A percentile compares a stretch with the other conserved stretches of the same genome.
phyloP scores from a whole-genome alignment of 2,113 vertebrate species.

The Hepsetus odoe region DNA sequence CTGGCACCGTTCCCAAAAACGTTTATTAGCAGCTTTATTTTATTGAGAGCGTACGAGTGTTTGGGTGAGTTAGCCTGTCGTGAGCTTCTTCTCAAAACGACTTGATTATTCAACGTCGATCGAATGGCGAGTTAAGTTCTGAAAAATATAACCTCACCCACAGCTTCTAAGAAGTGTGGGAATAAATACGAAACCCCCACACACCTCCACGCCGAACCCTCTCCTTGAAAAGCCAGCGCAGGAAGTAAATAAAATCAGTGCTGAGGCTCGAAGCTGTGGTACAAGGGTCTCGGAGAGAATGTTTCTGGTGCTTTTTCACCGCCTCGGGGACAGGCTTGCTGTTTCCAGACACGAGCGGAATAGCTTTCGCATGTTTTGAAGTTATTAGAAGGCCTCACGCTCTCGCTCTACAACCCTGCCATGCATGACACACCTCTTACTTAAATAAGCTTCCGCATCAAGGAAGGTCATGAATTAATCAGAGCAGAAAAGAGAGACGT shows the following conservation, averaged over 20 bases:
- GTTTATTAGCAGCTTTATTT: no score
- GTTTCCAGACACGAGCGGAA: not conserved
- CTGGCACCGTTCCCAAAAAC: no score
- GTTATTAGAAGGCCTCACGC: not conserved
- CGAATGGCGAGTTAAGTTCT: not conserved
- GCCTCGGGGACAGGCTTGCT: not conserved
- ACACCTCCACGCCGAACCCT: constrained; percentile 6
- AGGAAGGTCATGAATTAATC: not conserved
- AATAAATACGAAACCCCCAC: not conserved
- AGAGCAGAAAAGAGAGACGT: not conserved
- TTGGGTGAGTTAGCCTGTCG: not conserved
- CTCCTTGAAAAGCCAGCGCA: not conserved
- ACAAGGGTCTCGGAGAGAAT: not conserved
- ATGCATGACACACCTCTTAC: not conserved
- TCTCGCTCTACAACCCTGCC: not conserved
- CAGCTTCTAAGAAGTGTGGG: not conserved
- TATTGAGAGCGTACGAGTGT: not conserved
- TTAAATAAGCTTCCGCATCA: not conserved
- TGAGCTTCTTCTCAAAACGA: not conserved
- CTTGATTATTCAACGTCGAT: not conserved
- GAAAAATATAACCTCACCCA: not conserved
- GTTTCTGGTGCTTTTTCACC: not conserved
- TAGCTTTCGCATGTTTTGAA: not conserved
- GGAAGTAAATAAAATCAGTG: not conserved
- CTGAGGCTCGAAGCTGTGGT: not conserved